phyloP scores from a whole-genome alignment of 2,888 invertebrate species.

The Drosophila fungiperda region DNA sequence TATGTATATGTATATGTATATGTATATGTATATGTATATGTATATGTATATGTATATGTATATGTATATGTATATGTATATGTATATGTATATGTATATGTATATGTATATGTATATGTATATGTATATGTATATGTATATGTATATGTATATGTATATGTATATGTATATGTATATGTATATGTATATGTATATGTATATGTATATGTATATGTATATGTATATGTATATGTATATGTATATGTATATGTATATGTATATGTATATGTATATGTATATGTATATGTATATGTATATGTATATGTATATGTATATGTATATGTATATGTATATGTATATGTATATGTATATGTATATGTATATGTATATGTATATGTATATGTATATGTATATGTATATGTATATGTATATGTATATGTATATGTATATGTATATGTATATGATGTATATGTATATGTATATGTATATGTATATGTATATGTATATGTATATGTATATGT shows the following conservation, averaged over 20 bases:
- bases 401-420: constrained; percentile 8
- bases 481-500: neutral
- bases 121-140: constrained; percentile 9
- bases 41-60: constrained; percentile 12
- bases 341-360: constrained; percentile 17
- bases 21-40: constrained; percentile 7
- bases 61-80: constrained; percentile 1
- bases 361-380: constrained; percentile 10
- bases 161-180: neutral
- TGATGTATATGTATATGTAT: constrained; percentile 12
- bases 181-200: constrained; percentile 4
- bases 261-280: neutral
- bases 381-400: constrained; percentile 5
- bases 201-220: neutral
- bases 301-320: constrained; percentile 17
- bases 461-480: constrained; percentile 5
- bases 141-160: constrained; percentile 1
- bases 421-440: constrained; percentile 5
- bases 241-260: neutral
- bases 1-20: constrained; percentile 3
- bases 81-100: constrained; percentile 3
- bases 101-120: constrained; percentile 1
- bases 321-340: constrained; percentile 6
- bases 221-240: neutral
- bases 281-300: constrained; percentile 1